These are phyloP conservation scores for Drosophila ustulata DNA, from an alignment of 2,888 invertebrate genomes.

Conservation along the genomic window DNA sequence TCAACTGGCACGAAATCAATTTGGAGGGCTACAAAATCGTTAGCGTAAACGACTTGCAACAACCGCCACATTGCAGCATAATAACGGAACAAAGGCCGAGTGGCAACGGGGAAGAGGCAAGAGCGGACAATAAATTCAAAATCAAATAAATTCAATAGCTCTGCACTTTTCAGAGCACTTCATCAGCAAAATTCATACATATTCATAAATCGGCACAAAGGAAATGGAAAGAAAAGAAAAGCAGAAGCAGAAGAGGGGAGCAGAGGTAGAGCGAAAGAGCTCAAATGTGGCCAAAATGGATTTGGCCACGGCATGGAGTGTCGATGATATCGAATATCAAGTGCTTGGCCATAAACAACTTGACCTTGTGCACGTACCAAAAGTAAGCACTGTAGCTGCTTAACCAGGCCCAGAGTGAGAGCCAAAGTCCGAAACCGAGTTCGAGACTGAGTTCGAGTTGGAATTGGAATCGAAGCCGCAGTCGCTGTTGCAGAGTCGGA, in stretches of 20 bases:
- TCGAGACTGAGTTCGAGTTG: neutral
- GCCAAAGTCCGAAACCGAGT: neutral
- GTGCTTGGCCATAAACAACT: slow-evolving; percentile 78
- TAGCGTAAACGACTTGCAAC: slow-evolving; percentile 16
- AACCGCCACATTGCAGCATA: slow-evolving; percentile 15
- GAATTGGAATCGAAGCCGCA: neutral
- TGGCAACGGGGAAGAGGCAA: neutral
- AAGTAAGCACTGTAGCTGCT: slow-evolving; percentile 15
- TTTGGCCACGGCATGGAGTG: slow-evolving; percentile 35
- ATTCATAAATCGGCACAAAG: slow-evolving; percentile 60
- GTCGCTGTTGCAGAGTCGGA: neutral
- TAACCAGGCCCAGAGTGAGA: slow-evolving; percentile 18
- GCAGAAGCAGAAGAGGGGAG: neutral
- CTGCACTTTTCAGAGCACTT: slow-evolving; percentile 59
- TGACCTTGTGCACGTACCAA: slow-evolving; percentile 76
- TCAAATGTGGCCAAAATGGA: slow-evolving; percentile 45
- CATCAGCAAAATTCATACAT: slow-evolving; percentile 48
- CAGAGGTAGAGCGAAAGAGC: slow-evolving; percentile 1
- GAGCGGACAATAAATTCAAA: slow-evolving; percentile 50
- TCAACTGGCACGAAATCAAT: slow-evolving; percentile 23
- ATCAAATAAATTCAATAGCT: slow-evolving; percentile 62
- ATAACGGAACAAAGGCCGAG: slow-evolving; percentile 11
- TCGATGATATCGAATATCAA: slow-evolving; percentile 74
- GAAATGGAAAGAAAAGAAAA: slow-evolving; percentile 24
- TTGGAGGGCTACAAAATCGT: slow-evolving; percentile 5